These are phyloP conservation scores for Ectropis grisescens DNA, from an alignment of 1,140 invertebrate species.

Conservation along the genomic window DNA sequence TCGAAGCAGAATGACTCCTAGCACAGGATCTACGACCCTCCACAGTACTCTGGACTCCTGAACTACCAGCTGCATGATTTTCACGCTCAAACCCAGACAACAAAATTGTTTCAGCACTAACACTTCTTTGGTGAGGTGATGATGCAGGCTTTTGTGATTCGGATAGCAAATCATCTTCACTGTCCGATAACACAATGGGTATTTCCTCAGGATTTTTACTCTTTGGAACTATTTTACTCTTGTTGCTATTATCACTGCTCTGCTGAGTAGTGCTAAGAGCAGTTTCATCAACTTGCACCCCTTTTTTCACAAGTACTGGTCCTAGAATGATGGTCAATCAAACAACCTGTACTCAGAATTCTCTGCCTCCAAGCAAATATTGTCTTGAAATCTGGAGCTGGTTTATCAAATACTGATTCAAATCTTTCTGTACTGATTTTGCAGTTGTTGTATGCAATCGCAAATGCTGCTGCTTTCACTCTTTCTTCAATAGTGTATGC, in stretches of 20 bases:
- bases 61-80: slow-evolving; percentile 23
- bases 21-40: too few species aligned
- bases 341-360: slow-evolving; percentile 55
- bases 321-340: slow-evolving; percentile 46
- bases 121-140: slow-evolving; percentile 23
- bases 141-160: slow-evolving; percentile 18
- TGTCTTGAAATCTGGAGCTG: slow-evolving; percentile 63
- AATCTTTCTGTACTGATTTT: slow-evolving; percentile 54
- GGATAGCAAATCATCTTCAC: slow-evolving; percentile 34
- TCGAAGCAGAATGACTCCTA: too few species aligned
- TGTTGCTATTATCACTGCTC: too few species aligned
- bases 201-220: slow-evolving; percentile 65
- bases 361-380: slow-evolving; percentile 61
- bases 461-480: slow-evolving; percentile 54
- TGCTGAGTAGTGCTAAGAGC: too few species aligned
- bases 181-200: slow-evolving; percentile 35
- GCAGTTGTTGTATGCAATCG: slow-evolving; percentile 60
- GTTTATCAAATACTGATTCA: slow-evolving; percentile 58
- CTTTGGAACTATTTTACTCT: slow-evolving; percentile 21
- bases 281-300: too few species aligned
- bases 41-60: too few species aligned
- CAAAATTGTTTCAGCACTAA: slow-evolving; percentile 35
- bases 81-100: too few species aligned
- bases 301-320: slow-evolving; percentile 16
- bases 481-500: slow-evolving; percentile 59